phyloP scores from a whole-genome alignment of 2,797 vertebrate species.

The Sebastes iracundus region DNA sequence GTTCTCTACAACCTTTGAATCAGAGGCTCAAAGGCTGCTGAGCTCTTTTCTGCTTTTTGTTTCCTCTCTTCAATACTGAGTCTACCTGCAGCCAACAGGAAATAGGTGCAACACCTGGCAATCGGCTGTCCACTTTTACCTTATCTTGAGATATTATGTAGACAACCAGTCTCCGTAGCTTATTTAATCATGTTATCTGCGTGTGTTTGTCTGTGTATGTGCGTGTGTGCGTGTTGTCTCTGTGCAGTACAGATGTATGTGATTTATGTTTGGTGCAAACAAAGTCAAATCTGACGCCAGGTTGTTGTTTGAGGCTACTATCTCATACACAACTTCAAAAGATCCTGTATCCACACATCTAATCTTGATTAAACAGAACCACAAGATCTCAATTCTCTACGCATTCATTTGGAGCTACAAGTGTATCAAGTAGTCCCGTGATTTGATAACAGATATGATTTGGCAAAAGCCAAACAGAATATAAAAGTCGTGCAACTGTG shows the following conservation, averaged over 20 bases:
- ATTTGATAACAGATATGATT: conserved; percentile 37
- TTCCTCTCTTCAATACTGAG: neutral
- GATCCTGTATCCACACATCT: conserved; percentile 12
- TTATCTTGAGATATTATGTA: conserved; percentile 30
- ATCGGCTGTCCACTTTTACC: neutral
- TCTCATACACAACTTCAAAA: conserved; percentile 45
- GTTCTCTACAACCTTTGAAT: conserved; percentile 10
- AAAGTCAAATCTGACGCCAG: conserved; percentile 47
- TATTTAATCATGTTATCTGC: conserved; percentile 54
- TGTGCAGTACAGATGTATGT: conserved; percentile 35
- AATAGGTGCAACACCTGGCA: conserved; percentile 16
- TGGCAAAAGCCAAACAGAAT: conserved; percentile 2
- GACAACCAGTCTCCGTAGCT: conserved; percentile 37
- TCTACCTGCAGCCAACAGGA: conserved; percentile 21
- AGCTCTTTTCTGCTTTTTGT: neutral
- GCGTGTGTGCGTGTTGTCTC: neutral
- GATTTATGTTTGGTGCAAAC: conserved; percentile 44
- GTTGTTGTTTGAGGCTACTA: conserved; percentile 39
- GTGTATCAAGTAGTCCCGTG: conserved; percentile 4
- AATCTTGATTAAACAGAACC: conserved; percentile 41
- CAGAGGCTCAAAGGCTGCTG: neutral
- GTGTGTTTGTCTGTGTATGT: conserved; percentile 22
- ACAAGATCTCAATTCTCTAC: conserved; percentile 6
- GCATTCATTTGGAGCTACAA: neutral
- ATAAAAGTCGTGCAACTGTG: conserved; percentile 5